phyloP scores from a whole-genome alignment of 1,140 invertebrate species.

The Bombus confusus region DNA sequence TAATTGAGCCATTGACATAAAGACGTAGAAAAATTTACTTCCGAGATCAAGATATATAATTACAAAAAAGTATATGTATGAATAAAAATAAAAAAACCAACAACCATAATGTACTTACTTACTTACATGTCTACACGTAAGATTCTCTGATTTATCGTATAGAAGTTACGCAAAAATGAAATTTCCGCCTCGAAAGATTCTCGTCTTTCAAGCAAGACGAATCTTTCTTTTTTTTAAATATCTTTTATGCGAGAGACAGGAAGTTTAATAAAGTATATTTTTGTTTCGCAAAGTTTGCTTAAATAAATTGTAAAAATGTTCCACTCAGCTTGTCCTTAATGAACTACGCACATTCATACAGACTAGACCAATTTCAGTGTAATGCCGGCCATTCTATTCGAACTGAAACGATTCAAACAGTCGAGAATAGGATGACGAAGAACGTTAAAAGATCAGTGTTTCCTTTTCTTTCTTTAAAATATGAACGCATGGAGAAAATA shows the following conservation, averaged over 20 bases:
- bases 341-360: conserved; percentile 9
- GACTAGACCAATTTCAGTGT: conserved; percentile 25
- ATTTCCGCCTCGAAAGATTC: background rate
- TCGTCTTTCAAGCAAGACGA: background rate
- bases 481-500: background rate
- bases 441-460: background rate
- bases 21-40: conserved; percentile 32
- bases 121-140: background rate
- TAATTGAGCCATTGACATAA: conserved; percentile 38
- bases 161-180: conserved; percentile 9
- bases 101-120: conserved; percentile 7
- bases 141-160: background rate
- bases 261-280: background rate
- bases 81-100: conserved; percentile 16
- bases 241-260: background rate
- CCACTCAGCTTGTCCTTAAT: background rate
- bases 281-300: background rate
- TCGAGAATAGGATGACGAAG: background rate
- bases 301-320: conserved; percentile 21
- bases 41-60: background rate
- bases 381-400: background rate
- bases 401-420: background rate
- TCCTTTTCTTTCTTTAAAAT: background rate
- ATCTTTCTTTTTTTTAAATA: background rate
- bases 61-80: background rate